Evolutionary conservation across 2,797 vertebrate genomes (phyloP).

Genomic region (Coilia nasus): DNA sequence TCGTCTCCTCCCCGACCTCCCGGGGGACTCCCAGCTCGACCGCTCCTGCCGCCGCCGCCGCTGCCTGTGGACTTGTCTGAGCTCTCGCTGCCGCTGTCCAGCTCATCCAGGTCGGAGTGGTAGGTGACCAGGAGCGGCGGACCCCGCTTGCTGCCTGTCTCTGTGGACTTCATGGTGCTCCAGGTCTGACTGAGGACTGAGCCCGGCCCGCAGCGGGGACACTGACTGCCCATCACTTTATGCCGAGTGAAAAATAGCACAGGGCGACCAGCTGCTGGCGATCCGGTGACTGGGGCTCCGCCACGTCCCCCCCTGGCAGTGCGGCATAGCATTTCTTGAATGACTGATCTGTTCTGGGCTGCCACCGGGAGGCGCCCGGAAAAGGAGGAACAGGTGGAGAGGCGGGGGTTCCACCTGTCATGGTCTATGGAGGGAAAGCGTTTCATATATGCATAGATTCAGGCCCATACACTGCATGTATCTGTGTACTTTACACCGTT

Average conservation of each 20-base stretch:
- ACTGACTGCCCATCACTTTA: constrained; percentile 68
- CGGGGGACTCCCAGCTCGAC: constrained; percentile 50
- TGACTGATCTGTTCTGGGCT: constrained; percentile 83
- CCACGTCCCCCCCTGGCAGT: constrained; percentile 65
- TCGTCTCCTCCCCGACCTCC: constrained; percentile 25
- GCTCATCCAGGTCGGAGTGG: constrained; percentile 73
- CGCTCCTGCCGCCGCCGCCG: constrained; percentile 62
- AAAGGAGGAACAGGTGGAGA: constrained; percentile 78
- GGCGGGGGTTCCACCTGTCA: constrained; percentile 68
- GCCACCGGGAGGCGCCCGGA: constrained; percentile 64
- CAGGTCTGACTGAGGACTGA: constrained; percentile 54
- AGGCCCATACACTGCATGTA: constrained; percentile 19
- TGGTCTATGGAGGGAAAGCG: constrained; percentile 56
- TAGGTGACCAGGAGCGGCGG: constrained; percentile 48
- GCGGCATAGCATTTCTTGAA: constrained; percentile 77
- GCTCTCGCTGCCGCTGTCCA: constrained; percentile 77
- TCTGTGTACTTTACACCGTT: background rate
- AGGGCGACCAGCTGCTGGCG: constrained; percentile 61
- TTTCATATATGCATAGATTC: constrained; percentile 47
- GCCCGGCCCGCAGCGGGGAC: constrained; percentile 51
- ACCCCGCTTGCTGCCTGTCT: constrained; percentile 58
- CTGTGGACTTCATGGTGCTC: constrained; percentile 75
- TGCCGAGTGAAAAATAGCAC: constrained; percentile 63
- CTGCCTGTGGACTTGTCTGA: constrained; percentile 73
- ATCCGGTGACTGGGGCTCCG: constrained; percentile 77